Percentiles rank a stretch among this genome's conserved stretches.
Evolutionary conservation across 2,888 invertebrate genomes (phyloP).

Genomic region (Tetramorium bicarinatum): DNA sequence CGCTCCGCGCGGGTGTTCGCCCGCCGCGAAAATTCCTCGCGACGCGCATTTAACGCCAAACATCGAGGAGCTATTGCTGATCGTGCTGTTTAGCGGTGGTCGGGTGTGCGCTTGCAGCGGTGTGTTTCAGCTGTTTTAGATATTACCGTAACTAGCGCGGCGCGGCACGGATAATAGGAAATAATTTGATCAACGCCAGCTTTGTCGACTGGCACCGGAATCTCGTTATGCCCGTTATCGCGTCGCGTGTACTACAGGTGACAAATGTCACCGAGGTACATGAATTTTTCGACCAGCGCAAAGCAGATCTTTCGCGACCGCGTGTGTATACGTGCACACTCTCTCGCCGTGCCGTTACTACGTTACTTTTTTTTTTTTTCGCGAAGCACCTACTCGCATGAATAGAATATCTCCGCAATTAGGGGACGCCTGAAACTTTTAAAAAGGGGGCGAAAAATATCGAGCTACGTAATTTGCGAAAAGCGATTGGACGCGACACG

Average conservation of each 20-base stretch:
- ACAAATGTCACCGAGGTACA: constrained; percentile 12
- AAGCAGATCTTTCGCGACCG: neutral
- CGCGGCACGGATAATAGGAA: constrained; percentile 34
- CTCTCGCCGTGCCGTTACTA: too few species aligned
- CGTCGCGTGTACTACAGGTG: neutral
- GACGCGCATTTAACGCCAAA: constrained; percentile 7
- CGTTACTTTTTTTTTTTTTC: neutral
- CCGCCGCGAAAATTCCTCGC: neutral
- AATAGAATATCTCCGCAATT: constrained; percentile 14
- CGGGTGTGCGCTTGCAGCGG: neutral
- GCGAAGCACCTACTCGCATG: neutral
- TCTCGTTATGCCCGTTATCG: constrained; percentile 24
- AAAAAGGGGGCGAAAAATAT: neutral
- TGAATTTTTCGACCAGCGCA: neutral
- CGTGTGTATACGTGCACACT: neutral
- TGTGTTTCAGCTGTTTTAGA: constrained; percentile 36
- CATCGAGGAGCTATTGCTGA: neutral
- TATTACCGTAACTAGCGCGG: constrained; percentile 44
- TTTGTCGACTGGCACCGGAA: constrained; percentile 22
- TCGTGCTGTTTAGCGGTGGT: constrained; percentile 27
- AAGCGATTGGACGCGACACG: neutral
- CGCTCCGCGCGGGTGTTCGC: neutral
- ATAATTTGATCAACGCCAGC: constrained; percentile 45
- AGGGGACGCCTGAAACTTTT: neutral
- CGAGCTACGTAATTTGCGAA: neutral